Percentiles rank a stretch among this genome's conserved stretches.
phyloP scores from a whole-genome alignment of 2,113 vertebrate species.

The Limanda limanda region DNA sequence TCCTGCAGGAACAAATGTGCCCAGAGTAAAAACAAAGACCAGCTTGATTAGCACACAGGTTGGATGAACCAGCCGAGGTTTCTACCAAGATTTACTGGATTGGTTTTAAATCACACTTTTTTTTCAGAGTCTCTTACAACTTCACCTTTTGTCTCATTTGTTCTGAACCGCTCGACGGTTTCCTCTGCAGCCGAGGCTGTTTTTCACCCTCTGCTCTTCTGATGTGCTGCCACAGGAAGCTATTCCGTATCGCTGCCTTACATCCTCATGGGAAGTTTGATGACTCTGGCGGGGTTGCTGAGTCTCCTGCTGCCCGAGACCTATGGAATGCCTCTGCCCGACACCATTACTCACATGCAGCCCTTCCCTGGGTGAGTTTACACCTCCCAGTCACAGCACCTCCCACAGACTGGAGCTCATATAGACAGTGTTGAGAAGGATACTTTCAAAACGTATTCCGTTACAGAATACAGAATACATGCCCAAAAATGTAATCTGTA shows the following conservation, averaged over 20 bases:
- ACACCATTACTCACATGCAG: conserved; percentile 89
- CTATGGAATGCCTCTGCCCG: conserved; percentile 85
- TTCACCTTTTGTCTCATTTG: conserved; percentile 17
- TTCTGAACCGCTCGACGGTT: background rate
- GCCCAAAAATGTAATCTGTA: too few species aligned
- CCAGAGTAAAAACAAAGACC: background rate
- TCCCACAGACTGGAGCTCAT: background rate
- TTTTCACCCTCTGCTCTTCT: conserved; percentile 26
- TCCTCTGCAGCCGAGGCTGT: conserved; percentile 11
- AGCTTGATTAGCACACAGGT: conserved; percentile 31
- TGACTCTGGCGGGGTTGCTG: conserved; percentile 84
- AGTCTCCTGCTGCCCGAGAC: conserved; percentile 93
- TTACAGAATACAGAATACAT: too few species aligned
- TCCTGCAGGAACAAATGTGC: background rate
- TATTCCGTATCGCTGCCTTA: conserved; percentile 88
- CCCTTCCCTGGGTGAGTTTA: conserved; percentile 85
- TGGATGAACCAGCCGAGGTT: background rate
- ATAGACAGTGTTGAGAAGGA: too few species aligned
- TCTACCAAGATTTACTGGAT: conserved; percentile 4
- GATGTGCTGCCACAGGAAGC: conserved; percentile 79
- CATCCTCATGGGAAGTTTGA: conserved; percentile 90
- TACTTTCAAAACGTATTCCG: too few species aligned
- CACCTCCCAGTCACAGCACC: background rate
- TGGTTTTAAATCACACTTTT: background rate
- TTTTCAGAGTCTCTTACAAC: background rate